Evolutionary conservation across 2,888 invertebrate genomes (phyloP), one percentile per base, ranked within the genome.

Genomic region (Arge pagana): DNA sequence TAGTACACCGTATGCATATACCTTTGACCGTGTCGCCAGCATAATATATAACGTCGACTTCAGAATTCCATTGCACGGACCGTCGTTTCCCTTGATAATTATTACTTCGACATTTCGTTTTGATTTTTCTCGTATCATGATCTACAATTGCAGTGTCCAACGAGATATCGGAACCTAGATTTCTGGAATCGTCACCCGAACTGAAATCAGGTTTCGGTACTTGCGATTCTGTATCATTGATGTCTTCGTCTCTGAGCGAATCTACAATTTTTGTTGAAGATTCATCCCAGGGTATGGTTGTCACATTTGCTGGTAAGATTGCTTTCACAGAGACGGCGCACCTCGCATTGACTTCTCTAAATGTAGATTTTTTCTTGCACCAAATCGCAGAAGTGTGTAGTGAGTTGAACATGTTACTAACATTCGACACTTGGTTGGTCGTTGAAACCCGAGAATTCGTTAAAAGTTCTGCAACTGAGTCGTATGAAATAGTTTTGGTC

Each of bases 11-110:
- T 15, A n/a, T 39, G 19, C 23, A 24, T 23, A 30, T 15, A 42
- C 45, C 37, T 15, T 76, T 64, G 15, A 76, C 70, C 43, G 73
- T 70, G 61, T 84, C 83, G 0, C 82, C 83, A n/a, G 81, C 82
- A 64, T 84, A 85, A 67, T 85, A 84, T 28, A 85, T 82, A 24
- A 85, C 84, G 54, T 82, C 78, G 4, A 85, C 85, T 75, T 85
- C 82, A 48, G 74, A 71, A 4, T 76, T 77, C 64, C 79, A 79
- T 41, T 77, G 74, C 6, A 79, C 77, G 15, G 57, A 82, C 78
- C 80, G 65, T 79, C 78, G 68, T 80, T 79, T 61, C 79, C 67
- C 68, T 61, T 56, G 67, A 65, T 58, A 67, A 71, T 37, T 64
- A 60, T 65, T 8, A 36, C 37, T 26, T 50, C 40, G 28, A n/a